Conservation (phyloP, 1,140 invertebrate genomes). For the Cotesia vestalis region DNA sequence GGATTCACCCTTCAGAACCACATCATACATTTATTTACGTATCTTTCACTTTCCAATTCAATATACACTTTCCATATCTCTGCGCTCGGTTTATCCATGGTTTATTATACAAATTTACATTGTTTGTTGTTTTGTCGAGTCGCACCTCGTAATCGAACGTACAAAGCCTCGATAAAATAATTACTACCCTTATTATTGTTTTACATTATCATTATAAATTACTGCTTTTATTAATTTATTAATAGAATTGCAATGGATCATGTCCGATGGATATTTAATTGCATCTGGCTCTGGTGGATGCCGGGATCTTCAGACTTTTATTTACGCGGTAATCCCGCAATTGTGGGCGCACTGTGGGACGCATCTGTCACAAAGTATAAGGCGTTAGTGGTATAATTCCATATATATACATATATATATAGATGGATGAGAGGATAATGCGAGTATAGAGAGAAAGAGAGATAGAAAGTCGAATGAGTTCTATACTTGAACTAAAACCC, state of each 20-base stretch:
- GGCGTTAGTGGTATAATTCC: conserved; percentile 6
- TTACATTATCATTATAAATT: no score
- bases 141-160: conserved; percentile 56
- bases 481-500: conserved; percentile 20
- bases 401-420: no score
- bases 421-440: conserved; percentile 17
- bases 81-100: background rate
- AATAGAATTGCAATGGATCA: conserved; percentile 10
- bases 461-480: background rate
- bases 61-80: background rate
- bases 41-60: conserved; percentile 41
- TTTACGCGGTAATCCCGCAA: conserved; percentile 56
- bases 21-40: conserved; percentile 65
- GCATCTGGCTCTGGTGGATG: conserved; percentile 40
- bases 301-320: conserved; percentile 35
- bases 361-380: conserved; percentile 59
- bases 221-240: background rate
- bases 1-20: conserved; percentile 61
- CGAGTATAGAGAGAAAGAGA: background rate
- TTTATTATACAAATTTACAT: conserved; percentile 39
- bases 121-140: conserved; percentile 61
- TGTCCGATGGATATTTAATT: conserved; percentile 45
- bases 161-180: conserved; percentile 51
- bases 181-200: no score
- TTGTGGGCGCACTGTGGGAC: conserved; percentile 57